Conservation (phyloP, 2,888 invertebrate species). For the Drosophila suboccidentalis region DNA sequence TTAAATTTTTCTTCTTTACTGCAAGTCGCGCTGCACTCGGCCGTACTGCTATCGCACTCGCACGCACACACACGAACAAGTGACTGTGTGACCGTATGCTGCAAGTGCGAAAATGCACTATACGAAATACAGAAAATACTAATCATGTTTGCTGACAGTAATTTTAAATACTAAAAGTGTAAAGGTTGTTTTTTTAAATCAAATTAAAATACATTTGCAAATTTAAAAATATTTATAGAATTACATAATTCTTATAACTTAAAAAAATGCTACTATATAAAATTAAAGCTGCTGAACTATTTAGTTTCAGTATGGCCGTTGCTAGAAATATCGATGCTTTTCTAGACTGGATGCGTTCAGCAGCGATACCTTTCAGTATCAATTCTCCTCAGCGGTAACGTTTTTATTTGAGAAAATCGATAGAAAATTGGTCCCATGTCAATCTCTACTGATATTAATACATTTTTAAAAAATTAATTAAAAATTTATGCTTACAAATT, state of each 20-base stretch:
- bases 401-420: no score
- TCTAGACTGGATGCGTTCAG: conserved; percentile 41
- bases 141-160: not conserved
- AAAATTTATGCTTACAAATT: no score
- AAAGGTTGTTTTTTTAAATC: not conserved
- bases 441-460: no score
- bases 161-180: not conserved
- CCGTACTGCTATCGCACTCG: conserved; percentile 67
- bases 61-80: conserved; percentile 60
- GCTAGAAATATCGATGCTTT: conserved; percentile 30
- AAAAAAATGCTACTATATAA: no score
- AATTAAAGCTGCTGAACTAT: not conserved
- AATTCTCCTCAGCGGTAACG: conserved; percentile 53
- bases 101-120: conserved; percentile 14
- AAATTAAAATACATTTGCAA: not conserved
- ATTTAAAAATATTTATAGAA: not conserved
- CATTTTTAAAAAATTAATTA: no score
- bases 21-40: conserved; percentile 74
- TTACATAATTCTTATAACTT: not conserved
- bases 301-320: not conserved
- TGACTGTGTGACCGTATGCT: conserved; percentile 44
- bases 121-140: conserved; percentile 20
- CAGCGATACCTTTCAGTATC: conserved; percentile 28
- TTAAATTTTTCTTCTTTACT: conserved; percentile 56
- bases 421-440: no score